Conservation (phyloP, 2,113 vertebrate species). For the Octodon degus region DNA sequence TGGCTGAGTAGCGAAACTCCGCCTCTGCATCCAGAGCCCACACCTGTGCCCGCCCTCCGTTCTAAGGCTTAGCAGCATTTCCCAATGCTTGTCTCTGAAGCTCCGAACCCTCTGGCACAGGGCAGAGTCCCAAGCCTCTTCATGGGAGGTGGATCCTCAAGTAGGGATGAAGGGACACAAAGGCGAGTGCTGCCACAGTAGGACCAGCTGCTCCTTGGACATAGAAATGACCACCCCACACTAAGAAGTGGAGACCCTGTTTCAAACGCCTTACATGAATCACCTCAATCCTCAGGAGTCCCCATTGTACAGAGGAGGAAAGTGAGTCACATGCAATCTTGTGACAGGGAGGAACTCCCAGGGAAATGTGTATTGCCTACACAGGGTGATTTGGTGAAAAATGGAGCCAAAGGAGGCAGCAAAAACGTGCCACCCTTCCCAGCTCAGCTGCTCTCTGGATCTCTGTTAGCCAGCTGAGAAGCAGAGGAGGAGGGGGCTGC, state of each 20-base stretch:
- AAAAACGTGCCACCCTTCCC: neutral
- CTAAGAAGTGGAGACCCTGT: fast-evolving
- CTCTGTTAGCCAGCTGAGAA: neutral
- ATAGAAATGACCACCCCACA: no score
- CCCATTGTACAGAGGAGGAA: neutral
- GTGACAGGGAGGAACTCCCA: neutral
- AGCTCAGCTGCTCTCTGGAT: neutral
- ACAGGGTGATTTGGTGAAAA: neutral
- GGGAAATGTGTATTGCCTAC: neutral
- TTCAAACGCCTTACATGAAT: neutral
- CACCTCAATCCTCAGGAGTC: neutral
- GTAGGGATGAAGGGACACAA: fast-evolving
- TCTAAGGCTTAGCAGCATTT: neutral
- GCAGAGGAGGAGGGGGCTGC: neutral
- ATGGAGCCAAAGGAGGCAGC: neutral
- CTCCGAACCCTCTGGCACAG: neutral
- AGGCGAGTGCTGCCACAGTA: no score
- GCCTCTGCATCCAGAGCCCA: neutral
- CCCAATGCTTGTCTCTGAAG: neutral
- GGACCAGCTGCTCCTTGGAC: no score
- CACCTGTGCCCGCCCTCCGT: neutral
- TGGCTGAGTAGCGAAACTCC: neutral
- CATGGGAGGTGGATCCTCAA: neutral
- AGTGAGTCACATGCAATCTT: neutral
- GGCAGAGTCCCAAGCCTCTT: neutral